A percentile compares a stretch with the other conserved stretches of the same genome.
Conservation (phyloP, 1,140 invertebrate genomes). For the Triops cancriformis region DNA sequence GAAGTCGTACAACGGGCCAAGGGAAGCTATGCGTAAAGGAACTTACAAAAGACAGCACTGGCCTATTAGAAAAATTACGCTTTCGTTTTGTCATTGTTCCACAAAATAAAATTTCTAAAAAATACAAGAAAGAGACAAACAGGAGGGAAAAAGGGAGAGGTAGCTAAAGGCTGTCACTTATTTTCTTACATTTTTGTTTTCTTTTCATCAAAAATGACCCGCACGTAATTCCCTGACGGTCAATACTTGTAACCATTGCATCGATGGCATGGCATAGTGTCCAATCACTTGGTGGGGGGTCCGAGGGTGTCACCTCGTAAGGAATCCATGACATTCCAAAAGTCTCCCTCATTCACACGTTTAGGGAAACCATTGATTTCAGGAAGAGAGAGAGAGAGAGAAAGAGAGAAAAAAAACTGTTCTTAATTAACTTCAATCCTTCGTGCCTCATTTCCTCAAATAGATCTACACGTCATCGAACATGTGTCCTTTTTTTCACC, state of each 20-base stretch:
- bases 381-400: no score
- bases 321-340: background rate
- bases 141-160: background rate
- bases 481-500: background rate
- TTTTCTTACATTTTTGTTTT: background rate
- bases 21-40: background rate
- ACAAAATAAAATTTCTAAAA: conserved; percentile 14
- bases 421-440: background rate
- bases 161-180: conserved; percentile 5
- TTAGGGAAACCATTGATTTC: background rate
- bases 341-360: background rate
- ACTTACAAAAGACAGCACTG: conserved; percentile 1
- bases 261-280: background rate
- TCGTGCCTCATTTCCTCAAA: background rate
- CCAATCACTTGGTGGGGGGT: conserved; percentile 3
- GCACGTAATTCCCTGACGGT: conserved; percentile 12
- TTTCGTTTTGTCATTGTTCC: background rate
- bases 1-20: background rate
- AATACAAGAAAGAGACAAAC: background rate
- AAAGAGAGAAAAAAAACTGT: background rate
- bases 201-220: conserved; percentile 10
- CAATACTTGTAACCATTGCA: conserved; percentile 14
- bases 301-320: conserved; percentile 12
- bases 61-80: conserved; percentile 10
- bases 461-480: background rate